A percentile compares a stretch with the other conserved stretches of the same genome.
Evolutionary conservation across 2,113 vertebrate genomes (phyloP).

Genomic region (Channa maculata): DNA sequence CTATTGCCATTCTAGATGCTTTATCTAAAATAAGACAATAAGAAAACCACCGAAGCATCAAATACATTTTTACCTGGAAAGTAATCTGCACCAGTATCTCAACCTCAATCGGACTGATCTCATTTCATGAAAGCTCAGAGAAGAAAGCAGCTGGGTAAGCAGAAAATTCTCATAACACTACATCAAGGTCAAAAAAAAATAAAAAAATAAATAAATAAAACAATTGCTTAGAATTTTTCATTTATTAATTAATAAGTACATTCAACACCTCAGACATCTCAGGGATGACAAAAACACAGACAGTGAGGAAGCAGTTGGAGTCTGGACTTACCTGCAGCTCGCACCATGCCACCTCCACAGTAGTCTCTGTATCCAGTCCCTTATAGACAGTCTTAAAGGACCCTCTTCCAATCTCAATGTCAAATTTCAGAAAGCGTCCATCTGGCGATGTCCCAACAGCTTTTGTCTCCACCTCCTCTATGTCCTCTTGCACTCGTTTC

Average conservation of each 20-base stretch:
- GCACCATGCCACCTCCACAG: slow-evolving; percentile 98
- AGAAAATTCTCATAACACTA: slow-evolving; percentile 26
- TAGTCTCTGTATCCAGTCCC: slow-evolving; percentile 97
- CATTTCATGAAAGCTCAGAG: background rate
- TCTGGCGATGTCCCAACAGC: slow-evolving; percentile 96
- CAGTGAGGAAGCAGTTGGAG: background rate
- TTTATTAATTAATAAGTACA: too few relatives aligned
- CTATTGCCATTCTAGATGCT: too few relatives aligned
- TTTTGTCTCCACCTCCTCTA: slow-evolving; percentile 96
- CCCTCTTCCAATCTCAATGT: slow-evolving; percentile 97
- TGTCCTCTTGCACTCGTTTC: slow-evolving; percentile 89
- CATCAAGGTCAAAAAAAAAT: background rate
- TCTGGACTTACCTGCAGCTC: slow-evolving; percentile 92
- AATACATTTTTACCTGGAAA: background rate
- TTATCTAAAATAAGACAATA: too few relatives aligned
- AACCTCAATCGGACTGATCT: slow-evolving; percentile 1
- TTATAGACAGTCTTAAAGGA: slow-evolving; percentile 99
- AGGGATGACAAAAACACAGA: background rate
- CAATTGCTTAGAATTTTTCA: background rate
- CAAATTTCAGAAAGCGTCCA: slow-evolving; percentile 97
- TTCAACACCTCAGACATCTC: too few relatives aligned
- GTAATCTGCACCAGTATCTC: slow-evolving; percentile 7
- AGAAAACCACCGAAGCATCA: background rate
- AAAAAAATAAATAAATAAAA: background rate
- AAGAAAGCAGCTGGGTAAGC: slow-evolving; percentile 9